These are phyloP conservation scores for Bombus superbus DNA, from an alignment of 1,140 invertebrate species.

Conservation along the genomic window DNA sequence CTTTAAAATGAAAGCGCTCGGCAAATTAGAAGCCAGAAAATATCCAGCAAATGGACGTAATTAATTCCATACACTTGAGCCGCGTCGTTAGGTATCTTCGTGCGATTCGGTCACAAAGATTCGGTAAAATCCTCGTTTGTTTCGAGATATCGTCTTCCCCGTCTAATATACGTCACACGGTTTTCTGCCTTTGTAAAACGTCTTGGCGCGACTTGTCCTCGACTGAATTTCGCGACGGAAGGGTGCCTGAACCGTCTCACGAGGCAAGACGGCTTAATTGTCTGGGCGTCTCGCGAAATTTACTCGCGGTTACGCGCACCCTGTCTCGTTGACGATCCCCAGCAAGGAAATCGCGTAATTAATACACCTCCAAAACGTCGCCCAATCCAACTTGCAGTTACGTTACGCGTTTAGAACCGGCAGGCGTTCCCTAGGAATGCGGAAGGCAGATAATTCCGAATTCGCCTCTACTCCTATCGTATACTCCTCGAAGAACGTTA, in stretches of 20 bases:
- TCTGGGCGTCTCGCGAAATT: constrained; percentile 60
- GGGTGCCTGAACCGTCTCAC: constrained; percentile 22
- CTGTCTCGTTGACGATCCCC: constrained; percentile 6
- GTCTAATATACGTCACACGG: not conserved
- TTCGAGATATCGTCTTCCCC: not conserved
- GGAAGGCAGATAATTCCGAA: constrained; percentile 24
- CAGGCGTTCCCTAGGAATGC: constrained; percentile 20
- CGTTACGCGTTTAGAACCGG: not conserved
- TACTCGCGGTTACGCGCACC: constrained; percentile 48
- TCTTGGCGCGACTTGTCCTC: not conserved
- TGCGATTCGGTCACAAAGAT: not conserved
- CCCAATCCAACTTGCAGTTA: constrained; percentile 8
- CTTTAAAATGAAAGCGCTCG: no score
- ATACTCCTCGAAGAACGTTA: not conserved
- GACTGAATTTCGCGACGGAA: not conserved
- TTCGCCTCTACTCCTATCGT: not conserved
- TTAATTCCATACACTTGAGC: no score
- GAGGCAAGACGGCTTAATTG: constrained; percentile 58
- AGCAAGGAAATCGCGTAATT: constrained; percentile 53
- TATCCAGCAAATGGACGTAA: no score
- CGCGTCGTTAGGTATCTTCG: not conserved
- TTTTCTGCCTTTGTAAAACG: not conserved
- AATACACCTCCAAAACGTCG: constrained; percentile 55
- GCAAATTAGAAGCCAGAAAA: no score
- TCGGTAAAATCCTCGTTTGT: not conserved